Evolutionary conservation across 1,140 invertebrate species (phyloP).

Genomic region (Belonocnema kinseyi): DNA sequence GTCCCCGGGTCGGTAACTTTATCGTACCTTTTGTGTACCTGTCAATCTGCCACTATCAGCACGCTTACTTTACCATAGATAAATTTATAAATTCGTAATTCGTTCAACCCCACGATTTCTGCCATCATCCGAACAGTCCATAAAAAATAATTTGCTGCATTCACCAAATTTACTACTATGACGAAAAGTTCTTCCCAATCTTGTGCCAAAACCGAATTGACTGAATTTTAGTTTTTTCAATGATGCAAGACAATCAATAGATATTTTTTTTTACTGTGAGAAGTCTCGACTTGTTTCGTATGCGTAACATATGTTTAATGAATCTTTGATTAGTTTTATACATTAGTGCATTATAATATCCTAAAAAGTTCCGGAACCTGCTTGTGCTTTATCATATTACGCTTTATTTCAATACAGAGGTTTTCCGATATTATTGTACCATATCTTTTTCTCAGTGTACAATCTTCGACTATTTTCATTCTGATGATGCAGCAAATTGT

Average conservation of each 20-base stretch:
- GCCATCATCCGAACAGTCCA: background rate
- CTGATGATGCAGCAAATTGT: conserved; percentile 19
- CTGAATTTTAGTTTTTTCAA: background rate
- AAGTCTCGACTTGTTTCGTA: background rate
- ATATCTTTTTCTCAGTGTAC: too few species aligned
- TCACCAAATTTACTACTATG: background rate
- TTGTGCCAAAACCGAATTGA: background rate
- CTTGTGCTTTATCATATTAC: too few species aligned
- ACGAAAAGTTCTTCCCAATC: too few species aligned
- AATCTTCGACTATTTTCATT: background rate
- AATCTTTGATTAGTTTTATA: background rate
- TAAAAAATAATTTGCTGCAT: conserved; percentile 9
- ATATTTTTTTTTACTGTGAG: background rate
- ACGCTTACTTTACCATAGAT: background rate
- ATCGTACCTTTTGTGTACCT: conserved; percentile 23
- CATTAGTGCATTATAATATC: conserved; percentile 5
- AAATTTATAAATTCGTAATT: background rate
- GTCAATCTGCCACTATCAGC: background rate
- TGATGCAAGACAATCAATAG: conserved; percentile 12
- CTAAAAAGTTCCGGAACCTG: too few species aligned
- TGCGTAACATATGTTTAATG: background rate
- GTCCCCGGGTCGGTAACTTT: conserved; percentile 18
- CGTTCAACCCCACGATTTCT: background rate
- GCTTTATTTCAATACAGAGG: too few species aligned
- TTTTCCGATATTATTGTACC: too few species aligned